phyloP scores from a whole-genome alignment of 2,888 invertebrate species.

The Philereme vetulata region DNA sequence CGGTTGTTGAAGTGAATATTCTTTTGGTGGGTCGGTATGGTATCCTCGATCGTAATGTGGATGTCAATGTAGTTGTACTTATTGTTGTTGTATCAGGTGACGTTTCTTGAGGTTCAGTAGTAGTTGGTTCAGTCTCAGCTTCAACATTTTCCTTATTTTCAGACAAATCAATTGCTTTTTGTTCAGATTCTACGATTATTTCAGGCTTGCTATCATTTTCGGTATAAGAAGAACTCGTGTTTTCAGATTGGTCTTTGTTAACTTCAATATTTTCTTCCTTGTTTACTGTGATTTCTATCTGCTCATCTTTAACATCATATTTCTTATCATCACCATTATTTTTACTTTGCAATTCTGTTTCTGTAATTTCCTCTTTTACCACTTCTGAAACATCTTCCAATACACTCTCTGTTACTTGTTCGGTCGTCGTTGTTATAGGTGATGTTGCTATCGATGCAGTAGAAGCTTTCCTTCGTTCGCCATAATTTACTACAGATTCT shows the following conservation, averaged over 20 bases:
- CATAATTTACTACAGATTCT: constrained; percentile 62
- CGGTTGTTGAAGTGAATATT: constrained; percentile 72
- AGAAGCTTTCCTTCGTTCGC: constrained; percentile 56
- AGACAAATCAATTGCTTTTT: constrained; percentile 54
- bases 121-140: constrained; percentile 41
- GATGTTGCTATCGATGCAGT: constrained; percentile 30
- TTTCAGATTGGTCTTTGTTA: constrained; percentile 5
- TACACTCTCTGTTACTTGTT: constrained; percentile 34
- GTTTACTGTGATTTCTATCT: constrained; percentile 21
- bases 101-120: constrained; percentile 43
- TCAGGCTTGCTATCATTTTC: constrained; percentile 45
- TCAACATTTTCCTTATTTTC: constrained; percentile 45
- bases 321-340: constrained; percentile 15
- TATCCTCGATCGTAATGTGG: constrained; percentile 60
- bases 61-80: constrained; percentile 53
- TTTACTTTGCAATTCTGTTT: constrained; percentile 12
- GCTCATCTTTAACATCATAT: constrained; percentile 12
- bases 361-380: constrained; percentile 16
- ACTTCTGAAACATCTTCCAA: constrained; percentile 36
- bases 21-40: constrained; percentile 73
- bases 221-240: constrained; percentile 14
- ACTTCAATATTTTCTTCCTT: constrained; percentile 16
- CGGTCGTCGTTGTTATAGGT: constrained; percentile 27
- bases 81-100: constrained; percentile 59
- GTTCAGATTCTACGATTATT: constrained; percentile 51